These are phyloP conservation scores for Meandrina meandrites DNA, from an alignment of 92 coral and sea anemone species.

Conservation along the genomic window DNA sequence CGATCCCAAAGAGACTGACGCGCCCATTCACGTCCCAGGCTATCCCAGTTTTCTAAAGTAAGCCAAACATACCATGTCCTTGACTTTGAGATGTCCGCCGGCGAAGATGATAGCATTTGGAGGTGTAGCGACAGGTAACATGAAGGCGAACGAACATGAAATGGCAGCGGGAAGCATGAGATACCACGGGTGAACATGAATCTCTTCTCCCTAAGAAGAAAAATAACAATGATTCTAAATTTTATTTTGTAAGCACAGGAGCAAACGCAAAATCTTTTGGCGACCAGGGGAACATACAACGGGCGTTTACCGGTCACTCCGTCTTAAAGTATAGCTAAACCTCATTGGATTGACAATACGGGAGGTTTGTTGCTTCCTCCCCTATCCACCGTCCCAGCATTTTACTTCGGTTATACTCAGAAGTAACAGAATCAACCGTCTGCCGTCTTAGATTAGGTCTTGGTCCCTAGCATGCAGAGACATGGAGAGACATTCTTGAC, in stretches of 20 bases:
- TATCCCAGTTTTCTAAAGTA: not conserved
- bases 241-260: not conserved
- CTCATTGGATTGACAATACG: no score
- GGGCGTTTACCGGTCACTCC: no score
- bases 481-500: no score
- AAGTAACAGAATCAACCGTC: no score
- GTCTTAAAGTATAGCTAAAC: no score
- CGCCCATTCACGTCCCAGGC: not conserved
- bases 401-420: no score
- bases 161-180: constrained; percentile 95
- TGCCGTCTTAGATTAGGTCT: no score
- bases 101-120: constrained; percentile 95
- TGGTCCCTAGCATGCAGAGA: no score
- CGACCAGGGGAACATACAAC: no score
- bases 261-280: not conserved
- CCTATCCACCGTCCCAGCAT: no score
- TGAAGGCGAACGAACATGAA: constrained; percentile 93
- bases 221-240: not conserved
- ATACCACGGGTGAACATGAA: constrained; percentile 86
- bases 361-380: no score
- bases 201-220: constrained; percentile 72
- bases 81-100: constrained; percentile 84
- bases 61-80: constrained; percentile 79
- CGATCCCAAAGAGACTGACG: not conserved
- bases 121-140: constrained; percentile 97